These are phyloP conservation scores for Brachyptera risi DNA, from an alignment of 2,888 invertebrate genomes.

Conservation along the genomic window DNA sequence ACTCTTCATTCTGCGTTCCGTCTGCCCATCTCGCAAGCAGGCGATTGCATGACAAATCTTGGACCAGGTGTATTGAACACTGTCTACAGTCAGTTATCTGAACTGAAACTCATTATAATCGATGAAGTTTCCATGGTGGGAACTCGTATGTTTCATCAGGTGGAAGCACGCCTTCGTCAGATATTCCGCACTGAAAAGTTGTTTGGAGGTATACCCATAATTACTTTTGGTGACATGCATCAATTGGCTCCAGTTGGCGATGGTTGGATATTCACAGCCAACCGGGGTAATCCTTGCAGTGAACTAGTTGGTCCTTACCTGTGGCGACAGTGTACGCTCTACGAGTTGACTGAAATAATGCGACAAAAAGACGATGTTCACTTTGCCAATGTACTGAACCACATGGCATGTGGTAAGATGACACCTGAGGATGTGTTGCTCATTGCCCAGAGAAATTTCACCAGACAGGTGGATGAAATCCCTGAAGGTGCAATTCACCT, in stretches of 20 bases:
- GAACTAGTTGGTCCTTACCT: slow-evolving; percentile 19
- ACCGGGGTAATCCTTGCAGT: slow-evolving; percentile 33
- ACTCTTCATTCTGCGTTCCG: slow-evolving; percentile 38
- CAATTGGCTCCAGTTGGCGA: slow-evolving; percentile 36
- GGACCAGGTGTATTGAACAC: slow-evolving; percentile 26
- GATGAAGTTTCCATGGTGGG: slow-evolving; percentile 34
- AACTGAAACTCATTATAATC: slow-evolving; percentile 32
- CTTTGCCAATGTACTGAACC: slow-evolving; percentile 37
- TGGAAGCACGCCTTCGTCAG: slow-evolving; percentile 26
- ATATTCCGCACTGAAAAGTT: neutral
- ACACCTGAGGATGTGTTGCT: slow-evolving; percentile 33
- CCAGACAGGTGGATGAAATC: slow-evolving; percentile 20
- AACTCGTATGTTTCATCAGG: slow-evolving; percentile 20
- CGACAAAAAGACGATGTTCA: slow-evolving; percentile 37
- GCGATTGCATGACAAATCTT: slow-evolving; percentile 22
- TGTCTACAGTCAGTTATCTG: neutral
- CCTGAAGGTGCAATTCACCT: slow-evolving; percentile 25
- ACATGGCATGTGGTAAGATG: slow-evolving; percentile 35
- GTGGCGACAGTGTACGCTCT: slow-evolving; percentile 36
- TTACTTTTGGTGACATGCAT: slow-evolving; percentile 34
- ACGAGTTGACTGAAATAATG: slow-evolving; percentile 39
- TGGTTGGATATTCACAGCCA: neutral
- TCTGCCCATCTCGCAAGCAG: slow-evolving; percentile 31
- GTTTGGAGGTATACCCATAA: slow-evolving; percentile 28
- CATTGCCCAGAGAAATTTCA: slow-evolving; percentile 26